Evolutionary conservation across 2,888 invertebrate species (phyloP).

Genomic region (Allophyes oxyacanthae): DNA sequence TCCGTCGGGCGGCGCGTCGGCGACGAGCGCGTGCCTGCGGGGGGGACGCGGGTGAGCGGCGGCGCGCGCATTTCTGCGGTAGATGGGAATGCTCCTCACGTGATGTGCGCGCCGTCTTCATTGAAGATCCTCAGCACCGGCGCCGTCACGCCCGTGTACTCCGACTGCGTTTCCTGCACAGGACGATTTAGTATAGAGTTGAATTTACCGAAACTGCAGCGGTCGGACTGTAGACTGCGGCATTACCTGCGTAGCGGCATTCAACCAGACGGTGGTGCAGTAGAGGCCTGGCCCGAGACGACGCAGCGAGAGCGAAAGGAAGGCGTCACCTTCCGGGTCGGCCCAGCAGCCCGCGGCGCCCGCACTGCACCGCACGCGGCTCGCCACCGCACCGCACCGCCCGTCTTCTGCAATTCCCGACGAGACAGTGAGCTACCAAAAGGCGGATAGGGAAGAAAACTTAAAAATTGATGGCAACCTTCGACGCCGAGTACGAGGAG

Average conservation of each 20-base stretch:
- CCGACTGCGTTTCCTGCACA: constrained; percentile 74
- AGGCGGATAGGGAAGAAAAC: neutral
- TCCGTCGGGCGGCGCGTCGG: constrained; percentile 45
- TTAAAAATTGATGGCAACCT: constrained; percentile 44
- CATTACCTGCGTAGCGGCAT: constrained; percentile 74
- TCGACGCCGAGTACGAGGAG: constrained; percentile 64
- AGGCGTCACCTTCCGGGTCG: constrained; percentile 61
- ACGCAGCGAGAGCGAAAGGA: constrained; percentile 70
- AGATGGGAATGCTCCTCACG: constrained; percentile 65
- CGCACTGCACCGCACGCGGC: constrained; percentile 69
- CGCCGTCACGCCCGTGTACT: constrained; percentile 74
- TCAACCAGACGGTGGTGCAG: constrained; percentile 75
- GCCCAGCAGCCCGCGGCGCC: constrained; percentile 70
- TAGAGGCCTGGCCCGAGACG: constrained; percentile 66
- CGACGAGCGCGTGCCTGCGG: constrained; percentile 61
- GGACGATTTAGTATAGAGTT: neutral
- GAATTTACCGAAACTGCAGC: no score
- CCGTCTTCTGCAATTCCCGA: constrained; percentile 51
- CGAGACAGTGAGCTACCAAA: neutral
- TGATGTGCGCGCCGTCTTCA: constrained; percentile 70
- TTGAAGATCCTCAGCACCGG: constrained; percentile 76
- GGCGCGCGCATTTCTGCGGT: neutral
- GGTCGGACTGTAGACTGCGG: no score
- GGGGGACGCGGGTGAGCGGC: constrained; percentile 8
- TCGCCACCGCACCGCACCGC: constrained; percentile 51